phyloP scores from a whole-genome alignment of 2,113 vertebrate species.

The Gorilla gorilla region DNA sequence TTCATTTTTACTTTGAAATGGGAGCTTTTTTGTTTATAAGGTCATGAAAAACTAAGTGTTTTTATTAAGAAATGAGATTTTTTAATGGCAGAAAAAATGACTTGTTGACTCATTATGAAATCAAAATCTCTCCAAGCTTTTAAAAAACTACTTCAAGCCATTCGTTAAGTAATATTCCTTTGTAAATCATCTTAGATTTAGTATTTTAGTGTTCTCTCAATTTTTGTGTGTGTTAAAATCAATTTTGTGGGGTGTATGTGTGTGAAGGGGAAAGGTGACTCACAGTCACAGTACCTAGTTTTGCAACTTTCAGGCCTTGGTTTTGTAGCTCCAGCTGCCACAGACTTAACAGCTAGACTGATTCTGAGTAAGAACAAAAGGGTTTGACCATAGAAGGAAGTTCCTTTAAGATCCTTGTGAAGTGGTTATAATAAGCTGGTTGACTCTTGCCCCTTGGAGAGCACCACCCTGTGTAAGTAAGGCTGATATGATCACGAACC shows the following conservation, averaged over 20 bases:
- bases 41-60: constrained; percentile 85
- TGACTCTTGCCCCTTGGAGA: constrained; percentile 77
- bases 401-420: constrained; percentile 85
- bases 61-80: constrained; percentile 82
- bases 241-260: constrained; percentile 82
- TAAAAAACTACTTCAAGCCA: constrained; percentile 73
- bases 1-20: constrained; percentile 85
- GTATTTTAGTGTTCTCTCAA: constrained; percentile 82
- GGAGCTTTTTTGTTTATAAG: constrained; percentile 86
- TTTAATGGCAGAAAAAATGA: constrained; percentile 77
- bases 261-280: constrained; percentile 80
- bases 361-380: constrained; percentile 74
- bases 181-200: constrained; percentile 85
- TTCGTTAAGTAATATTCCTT: constrained; percentile 81
- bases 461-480: constrained; percentile 59
- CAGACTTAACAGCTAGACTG: constrained; percentile 67
- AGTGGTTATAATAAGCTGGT: constrained; percentile 77
- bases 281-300: constrained; percentile 79
- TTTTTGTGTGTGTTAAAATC: constrained; percentile 78
- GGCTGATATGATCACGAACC: constrained; percentile 74
- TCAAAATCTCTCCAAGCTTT: constrained; percentile 78
- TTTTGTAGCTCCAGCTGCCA: constrained; percentile 62
- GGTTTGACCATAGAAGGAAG: constrained; percentile 76
- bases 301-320: constrained; percentile 80
- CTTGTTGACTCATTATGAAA: constrained; percentile 81